These are phyloP conservation scores for Hippasteria phrygiana DNA, from an alignment of 53 echinoderm and acorn worm species.

Conservation along the genomic window DNA sequence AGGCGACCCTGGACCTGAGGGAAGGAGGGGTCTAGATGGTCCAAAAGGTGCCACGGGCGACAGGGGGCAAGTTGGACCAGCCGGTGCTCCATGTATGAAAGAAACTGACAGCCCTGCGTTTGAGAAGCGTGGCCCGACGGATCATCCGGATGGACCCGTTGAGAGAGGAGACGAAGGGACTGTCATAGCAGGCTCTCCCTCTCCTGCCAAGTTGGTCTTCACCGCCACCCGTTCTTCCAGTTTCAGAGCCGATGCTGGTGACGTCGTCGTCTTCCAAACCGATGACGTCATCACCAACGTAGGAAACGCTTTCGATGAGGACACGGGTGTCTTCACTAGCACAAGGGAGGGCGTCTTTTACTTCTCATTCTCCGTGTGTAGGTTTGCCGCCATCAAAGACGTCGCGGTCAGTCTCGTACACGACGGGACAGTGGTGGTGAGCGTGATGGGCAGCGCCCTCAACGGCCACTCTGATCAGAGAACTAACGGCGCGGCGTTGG, in stretches of 20 bases:
- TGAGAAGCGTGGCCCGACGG: background rate
- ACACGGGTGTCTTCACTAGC: constrained; percentile 40
- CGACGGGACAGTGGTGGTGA: background rate
- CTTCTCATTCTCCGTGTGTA: constrained; percentile 33
- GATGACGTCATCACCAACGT: constrained; percentile 42
- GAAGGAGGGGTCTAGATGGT: too few relatives aligned
- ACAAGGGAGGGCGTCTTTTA: background rate
- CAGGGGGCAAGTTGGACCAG: background rate
- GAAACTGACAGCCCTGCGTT: background rate
- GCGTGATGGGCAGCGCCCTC: constrained; percentile 40
- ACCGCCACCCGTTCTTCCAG: constrained; percentile 33
- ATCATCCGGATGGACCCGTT: background rate
- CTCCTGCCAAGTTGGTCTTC: background rate
- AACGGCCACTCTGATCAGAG: constrained; percentile 20
- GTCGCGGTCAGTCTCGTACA: constrained; percentile 31
- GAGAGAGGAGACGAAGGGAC: background rate
- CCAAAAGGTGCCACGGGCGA: background rate
- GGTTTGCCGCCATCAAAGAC: constrained; percentile 13
- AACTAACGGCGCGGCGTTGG: constrained; percentile 10
- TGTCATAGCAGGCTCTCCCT: background rate
- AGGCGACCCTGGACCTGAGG: too few relatives aligned
- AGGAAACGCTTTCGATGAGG: constrained; percentile 8
- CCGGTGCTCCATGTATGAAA: background rate
- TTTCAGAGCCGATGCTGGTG: constrained; percentile 30
- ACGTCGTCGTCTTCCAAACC: constrained; percentile 22